Evolutionary conservation across 1,140 invertebrate genomes (phyloP).

Genomic region (Xylocopa sonorina): DNA sequence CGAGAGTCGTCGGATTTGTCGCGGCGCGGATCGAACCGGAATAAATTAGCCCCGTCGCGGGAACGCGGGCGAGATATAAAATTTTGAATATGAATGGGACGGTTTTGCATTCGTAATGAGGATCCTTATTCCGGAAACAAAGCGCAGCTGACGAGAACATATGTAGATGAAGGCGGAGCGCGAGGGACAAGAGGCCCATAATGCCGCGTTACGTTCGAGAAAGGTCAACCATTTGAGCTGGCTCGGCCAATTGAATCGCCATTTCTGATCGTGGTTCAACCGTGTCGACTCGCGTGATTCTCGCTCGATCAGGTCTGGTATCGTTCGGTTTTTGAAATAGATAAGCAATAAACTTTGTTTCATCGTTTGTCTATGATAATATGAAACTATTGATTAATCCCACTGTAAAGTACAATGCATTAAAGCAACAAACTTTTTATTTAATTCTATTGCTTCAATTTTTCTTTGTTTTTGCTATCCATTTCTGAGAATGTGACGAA

Average conservation of each 20-base stretch:
- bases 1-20: constrained; percentile 75
- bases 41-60: constrained; percentile 81
- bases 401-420: no score
- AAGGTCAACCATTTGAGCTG: no score
- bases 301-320: no score
- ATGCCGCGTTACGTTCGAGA: constrained; percentile 40
- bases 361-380: no score
- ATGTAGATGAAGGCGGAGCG: constrained; percentile 84
- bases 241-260: neutral
- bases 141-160: constrained; percentile 85
- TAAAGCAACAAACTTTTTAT: no score
- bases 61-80: constrained; percentile 86
- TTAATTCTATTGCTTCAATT: no score
- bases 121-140: constrained; percentile 84
- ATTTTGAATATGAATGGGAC: constrained; percentile 94
- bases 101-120: constrained; percentile 93
- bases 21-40: constrained; percentile 77
- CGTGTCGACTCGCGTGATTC: neutral
- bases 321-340: no score
- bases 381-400: no score
- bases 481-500: no score
- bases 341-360: no score
- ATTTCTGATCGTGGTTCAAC: neutral
- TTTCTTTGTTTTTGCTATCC: no score
- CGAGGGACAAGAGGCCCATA: constrained; percentile 44